A percentile compares a stretch with the other conserved stretches of the same genome.
phyloP scores from a whole-genome alignment of 2,888 invertebrate species.

The Oxystoma pomonae region DNA sequence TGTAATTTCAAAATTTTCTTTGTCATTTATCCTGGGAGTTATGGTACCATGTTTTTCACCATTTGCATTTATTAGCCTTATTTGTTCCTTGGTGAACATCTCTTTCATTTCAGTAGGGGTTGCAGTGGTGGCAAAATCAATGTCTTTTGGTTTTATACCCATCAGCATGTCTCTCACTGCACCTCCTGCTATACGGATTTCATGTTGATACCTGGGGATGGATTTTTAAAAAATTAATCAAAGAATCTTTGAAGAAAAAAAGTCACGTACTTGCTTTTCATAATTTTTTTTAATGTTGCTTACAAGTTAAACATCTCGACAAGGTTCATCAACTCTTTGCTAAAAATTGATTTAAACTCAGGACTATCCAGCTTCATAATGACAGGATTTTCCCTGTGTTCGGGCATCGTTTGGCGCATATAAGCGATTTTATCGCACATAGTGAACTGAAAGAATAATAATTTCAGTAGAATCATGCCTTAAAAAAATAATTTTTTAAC shows the following conservation, averaged over 20 bases:
- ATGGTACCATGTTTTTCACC: slow-evolving; percentile 96
- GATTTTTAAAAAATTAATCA: too few species aligned
- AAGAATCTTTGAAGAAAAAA: too few species aligned
- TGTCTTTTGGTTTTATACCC: slow-evolving; percentile 76
- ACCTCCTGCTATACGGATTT: slow-evolving; percentile 93
- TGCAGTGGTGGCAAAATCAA: slow-evolving; percentile 97
- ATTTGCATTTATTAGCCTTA: slow-evolving; percentile 88
- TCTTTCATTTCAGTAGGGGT: slow-evolving; percentile 95
- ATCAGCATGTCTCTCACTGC: slow-evolving; percentile 88
- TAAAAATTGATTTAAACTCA: slow-evolving; percentile 76
- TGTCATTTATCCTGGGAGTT: slow-evolving; percentile 90
- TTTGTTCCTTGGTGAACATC: slow-evolving; percentile 78
- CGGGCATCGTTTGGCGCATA: slow-evolving; percentile 31
- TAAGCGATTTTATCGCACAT: neutral
- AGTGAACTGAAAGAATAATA: neutral
- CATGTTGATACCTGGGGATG: slow-evolving; percentile 73
- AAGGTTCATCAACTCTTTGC: slow-evolving; percentile 71
- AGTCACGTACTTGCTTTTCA: too few species aligned
- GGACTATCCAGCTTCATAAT: slow-evolving; percentile 65
- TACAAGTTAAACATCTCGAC: slow-evolving; percentile 63
- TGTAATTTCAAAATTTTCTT: slow-evolving; percentile 91
- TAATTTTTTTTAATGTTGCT: too few species aligned
- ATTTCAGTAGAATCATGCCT: too few species aligned
- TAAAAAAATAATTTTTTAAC: too few species aligned
- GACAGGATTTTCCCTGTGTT: slow-evolving; percentile 56